Evolutionary conservation across 2,113 vertebrate species (phyloP), one percentile per base, ranked within the genome.

Genomic region (Mobula birostris): DNA sequence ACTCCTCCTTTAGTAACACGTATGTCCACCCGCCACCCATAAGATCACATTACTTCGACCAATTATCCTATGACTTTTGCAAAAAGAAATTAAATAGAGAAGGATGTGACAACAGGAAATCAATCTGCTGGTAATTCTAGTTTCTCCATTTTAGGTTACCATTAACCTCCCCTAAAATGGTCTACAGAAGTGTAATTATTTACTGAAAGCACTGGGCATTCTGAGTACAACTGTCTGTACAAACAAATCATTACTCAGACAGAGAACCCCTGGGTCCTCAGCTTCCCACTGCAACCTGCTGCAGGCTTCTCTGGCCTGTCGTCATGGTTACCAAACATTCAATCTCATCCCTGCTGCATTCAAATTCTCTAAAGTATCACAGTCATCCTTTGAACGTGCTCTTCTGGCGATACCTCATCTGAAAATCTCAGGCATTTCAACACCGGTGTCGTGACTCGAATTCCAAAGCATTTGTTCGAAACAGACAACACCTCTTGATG

Each of bases 291-390:
- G 0, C 6, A 15, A 90, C 27, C 85, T 66, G 68, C 91, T 90
- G 83, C 83, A 7, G 83, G 58, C 83, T 87, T 58, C 91, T 56
- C 91, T 24, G 29, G 14, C 70, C 91, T 27, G 70, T 93, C 48
- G 70, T 70, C 32, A 93, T 72, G 91, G 91, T 74, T 74, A 93
- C 91, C 70, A 93, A 76, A 72, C 70, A 56, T 76, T 93, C 91
- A 93, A 48, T 93, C 91, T 93, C 24, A 74, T 40, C 21, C 66
- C 29, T 32, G 29, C 85, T 61, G 66, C 85, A 90, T 90, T 66
- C 85, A 66, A 66, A 90, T 90, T 90, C 85, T n/a, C 15, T 36
- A 29, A 66, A 90, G 85, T 66, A 29, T 61, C 61, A 90, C 12
- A 29, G 63, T 32, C n/a, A 19, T 90, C 24, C 56, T 58, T 58